Base-by-base conservation (phyloP, 2,888 invertebrate genomes). In the Lissonota sp. region DNA sequence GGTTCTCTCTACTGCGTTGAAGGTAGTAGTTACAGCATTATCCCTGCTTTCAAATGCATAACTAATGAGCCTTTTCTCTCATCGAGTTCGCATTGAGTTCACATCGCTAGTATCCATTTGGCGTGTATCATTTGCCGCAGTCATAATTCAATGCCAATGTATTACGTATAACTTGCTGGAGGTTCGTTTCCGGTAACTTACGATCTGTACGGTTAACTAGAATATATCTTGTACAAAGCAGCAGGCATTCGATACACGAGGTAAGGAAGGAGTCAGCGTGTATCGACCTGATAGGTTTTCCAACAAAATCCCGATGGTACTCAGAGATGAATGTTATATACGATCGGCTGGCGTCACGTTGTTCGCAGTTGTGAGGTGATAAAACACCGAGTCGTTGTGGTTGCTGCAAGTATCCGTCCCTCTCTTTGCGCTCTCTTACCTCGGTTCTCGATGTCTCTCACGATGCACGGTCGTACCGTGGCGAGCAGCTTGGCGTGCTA, bases 21-120 rank as follows among this genome's bases (percentile, higher is more conserved):
- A 51, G 49, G 51, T 79, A 12, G 55, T 80, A 62, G 62, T 69
- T 73, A 70, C 44, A 69, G 58, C 78, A 74, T 51, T 10, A 82
- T 72, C 71, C 79, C 57, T 57, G 57, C 83, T 88, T 90, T 90
- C 86, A 89, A 90, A 90, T 87, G 87, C 87, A 89, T 89, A 88
- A 90, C 87, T 88, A 90, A 91, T 87, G 88, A 89, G 86, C 80
- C 79, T 79, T 71, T 58, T 5, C 46, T 80, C 67, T 74, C 58
- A 60, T 55, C 51, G 64, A 37, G 57, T 72, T 44, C 39, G 37
- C 58, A 60, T 71, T 14, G 40, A 55, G 66, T 69, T 46, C 55
- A 55, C 14, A 12, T 55, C 37, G 37, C 26, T 53, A n/a, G 53
- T 39, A 39, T 26, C 26, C 12, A 57, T 72, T 53, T 71, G 37